Conservation (phyloP, 30 jellyfish, hydroid and myxozoan species). For the Morbakka virulenta region DNA sequence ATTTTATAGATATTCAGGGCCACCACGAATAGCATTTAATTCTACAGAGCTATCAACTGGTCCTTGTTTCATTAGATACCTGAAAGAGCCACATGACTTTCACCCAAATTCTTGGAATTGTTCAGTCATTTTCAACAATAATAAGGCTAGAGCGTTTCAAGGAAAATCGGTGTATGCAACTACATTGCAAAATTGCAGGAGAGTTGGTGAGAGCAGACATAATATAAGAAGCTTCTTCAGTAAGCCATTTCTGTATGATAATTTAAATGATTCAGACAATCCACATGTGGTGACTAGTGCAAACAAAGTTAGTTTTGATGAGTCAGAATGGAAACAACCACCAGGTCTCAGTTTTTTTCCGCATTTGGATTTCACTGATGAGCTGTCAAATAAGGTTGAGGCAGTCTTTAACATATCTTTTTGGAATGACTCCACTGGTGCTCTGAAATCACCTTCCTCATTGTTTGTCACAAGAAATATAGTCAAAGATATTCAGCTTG, state of each 20-base stretch:
- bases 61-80: conserved; percentile 40
- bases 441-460: background rate
- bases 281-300: background rate
- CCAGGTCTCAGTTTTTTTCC: conserved; percentile 66
- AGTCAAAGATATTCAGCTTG: conserved; percentile 20
- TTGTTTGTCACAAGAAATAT: background rate
- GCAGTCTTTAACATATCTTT: background rate
- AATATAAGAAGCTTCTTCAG: background rate
- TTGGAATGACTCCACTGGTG: background rate
- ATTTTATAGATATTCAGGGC: conserved; percentile 59
- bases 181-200: conserved; percentile 64
- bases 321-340: conserved; percentile 57
- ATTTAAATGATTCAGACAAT: background rate
- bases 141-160: conserved; percentile 48
- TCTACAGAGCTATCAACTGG: conserved; percentile 60
- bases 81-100: background rate
- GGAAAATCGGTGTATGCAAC: conserved; percentile 67
- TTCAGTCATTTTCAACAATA: conserved; percentile 28
- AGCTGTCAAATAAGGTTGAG: conserved; percentile 42
- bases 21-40: conserved; percentile 63
- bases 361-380: conserved; percentile 54
- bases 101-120: conserved; percentile 28
- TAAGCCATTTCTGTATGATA: background rate
- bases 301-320: no score
- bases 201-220: conserved; percentile 51